These are phyloP conservation scores for Pelobates fuscus DNA, from an alignment of 2,113 vertebrate species.

Conservation along the genomic window DNA sequence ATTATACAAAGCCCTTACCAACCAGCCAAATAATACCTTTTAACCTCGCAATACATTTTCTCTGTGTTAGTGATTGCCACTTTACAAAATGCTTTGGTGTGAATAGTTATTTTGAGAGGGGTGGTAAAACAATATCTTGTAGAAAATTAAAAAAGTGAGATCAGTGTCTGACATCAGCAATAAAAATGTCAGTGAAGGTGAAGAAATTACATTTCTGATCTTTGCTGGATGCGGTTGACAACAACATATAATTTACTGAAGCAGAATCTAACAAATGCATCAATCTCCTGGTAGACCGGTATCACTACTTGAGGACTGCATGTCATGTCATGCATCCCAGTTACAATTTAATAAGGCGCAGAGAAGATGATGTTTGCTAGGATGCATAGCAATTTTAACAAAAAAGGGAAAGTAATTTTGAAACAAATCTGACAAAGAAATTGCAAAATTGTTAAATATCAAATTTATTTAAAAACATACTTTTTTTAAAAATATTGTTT, in stretches of 20 bases:
- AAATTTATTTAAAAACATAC: too few relatives aligned
- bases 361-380: slow-evolving; percentile 27
- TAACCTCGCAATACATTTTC: too few relatives aligned
- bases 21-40: too few relatives aligned
- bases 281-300: slow-evolving; percentile 43
- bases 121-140: slow-evolving; percentile 24
- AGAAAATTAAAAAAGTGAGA: slow-evolving; percentile 50
- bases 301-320: slow-evolving; percentile 38
- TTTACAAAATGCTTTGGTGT: slow-evolving; percentile 7
- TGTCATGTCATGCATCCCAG: slow-evolving; percentile 41
- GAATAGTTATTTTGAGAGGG: slow-evolving; percentile 18
- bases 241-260: slow-evolving; percentile 44
- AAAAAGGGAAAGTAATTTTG: neutral
- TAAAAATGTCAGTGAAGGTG: slow-evolving; percentile 45
- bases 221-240: slow-evolving; percentile 48
- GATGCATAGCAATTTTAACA: slow-evolving; percentile 23
- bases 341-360: slow-evolving; percentile 44
- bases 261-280: slow-evolving; percentile 42
- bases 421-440: too few relatives aligned
- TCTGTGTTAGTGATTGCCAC: neutral
- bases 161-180: slow-evolving; percentile 49
- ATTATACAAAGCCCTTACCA: too few relatives aligned
- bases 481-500: too few relatives aligned
- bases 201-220: slow-evolving; percentile 49
- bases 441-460: too few relatives aligned